Percentiles rank a stretch among this genome's conserved stretches.
Evolutionary conservation across 1,140 invertebrate species (phyloP).

Genomic region (Atta cephalotes): DNA sequence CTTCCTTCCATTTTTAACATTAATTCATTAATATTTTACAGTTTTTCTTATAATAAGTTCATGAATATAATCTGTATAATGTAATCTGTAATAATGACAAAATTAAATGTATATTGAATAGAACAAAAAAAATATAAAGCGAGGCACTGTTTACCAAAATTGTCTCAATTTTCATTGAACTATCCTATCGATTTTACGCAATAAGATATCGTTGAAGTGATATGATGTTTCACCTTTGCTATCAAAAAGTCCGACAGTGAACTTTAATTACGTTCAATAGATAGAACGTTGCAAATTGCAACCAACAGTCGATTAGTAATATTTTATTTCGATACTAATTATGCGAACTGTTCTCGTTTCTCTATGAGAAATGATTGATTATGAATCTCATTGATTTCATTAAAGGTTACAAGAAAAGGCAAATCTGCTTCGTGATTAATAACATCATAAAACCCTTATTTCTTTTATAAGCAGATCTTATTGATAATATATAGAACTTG

Average conservation of each 20-base stretch:
- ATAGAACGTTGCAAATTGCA: neutral
- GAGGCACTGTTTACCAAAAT: neutral
- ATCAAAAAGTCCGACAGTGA: neutral
- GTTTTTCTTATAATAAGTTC: neutral
- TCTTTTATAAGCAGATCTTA: neutral
- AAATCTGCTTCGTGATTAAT: neutral
- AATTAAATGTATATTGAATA: neutral
- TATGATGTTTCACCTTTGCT: conserved; percentile 37
- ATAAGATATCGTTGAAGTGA: conserved; percentile 33
- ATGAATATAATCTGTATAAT: neutral
- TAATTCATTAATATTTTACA: neutral
- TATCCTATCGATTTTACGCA: conserved; percentile 14
- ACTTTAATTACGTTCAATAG: conserved; percentile 9
- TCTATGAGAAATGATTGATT: neutral
- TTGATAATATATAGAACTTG: too few species aligned
- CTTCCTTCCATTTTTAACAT: neutral
- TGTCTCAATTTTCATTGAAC: conserved; percentile 12
- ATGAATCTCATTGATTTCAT: neutral
- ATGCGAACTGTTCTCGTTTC: neutral
- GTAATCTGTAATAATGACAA: neutral
- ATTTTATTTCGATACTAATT: neutral
- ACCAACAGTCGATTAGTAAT: neutral
- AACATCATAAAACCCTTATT: neutral
- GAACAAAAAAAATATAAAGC: neutral
- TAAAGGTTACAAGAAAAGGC: neutral